Base-by-base conservation (phyloP, 1,140 invertebrate species). In the Sminthurides bifidus region DNA sequence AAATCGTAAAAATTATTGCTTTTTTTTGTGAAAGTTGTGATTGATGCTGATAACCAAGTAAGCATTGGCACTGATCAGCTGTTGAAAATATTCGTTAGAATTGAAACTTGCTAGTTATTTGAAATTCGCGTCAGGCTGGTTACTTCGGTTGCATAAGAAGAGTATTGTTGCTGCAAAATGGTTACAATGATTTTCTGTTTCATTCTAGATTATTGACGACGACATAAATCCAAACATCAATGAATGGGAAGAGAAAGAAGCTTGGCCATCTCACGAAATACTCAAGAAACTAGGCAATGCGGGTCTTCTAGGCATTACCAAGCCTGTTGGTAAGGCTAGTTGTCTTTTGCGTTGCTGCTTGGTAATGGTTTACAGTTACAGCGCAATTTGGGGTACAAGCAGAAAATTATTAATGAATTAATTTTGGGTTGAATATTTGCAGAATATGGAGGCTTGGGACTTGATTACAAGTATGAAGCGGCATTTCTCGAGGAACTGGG, bases 161-260 rank as follows among this genome's bases (percentile, higher is more conserved):
- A n/a, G n/a, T n/a, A n/a, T n/a, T n/a, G n/a, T n/a, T n/a, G n/a
- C n/a, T n/a, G n/a, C n/a, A n/a, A n/a, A n/a, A n/a, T n/a, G n/a
- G n/a, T n/a, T n/a, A n/a, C n/a, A n/a, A n/a, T n/a, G n/a, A n/a
- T n/a, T n/a, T n/a, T n/a, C n/a, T n/a, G n/a, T n/a, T n/a, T n/a
- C n/a, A n/a, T n/a, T n/a, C n/a, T n/a, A 64, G 62, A 61, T 78
- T 14, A 77, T 80, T 53, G 75, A 79, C 15, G 70, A 70, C 53
- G 75, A 80, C 23, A 77, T 80, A 31, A 79, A 80, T 68, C 79
- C 79, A 24, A 68, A 69, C 69, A 75, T 80, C n/a, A 75, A 79
- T 61, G 60, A 76, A 64, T 80, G 78, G 78, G 78, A 80, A 62
- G 66, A 62, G 40, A 66, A 69, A 21, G 68, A 69, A 37, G 56